Conservation (phyloP, 2,113 vertebrate genomes). For the Urocynchramus pylzowi region DNA sequence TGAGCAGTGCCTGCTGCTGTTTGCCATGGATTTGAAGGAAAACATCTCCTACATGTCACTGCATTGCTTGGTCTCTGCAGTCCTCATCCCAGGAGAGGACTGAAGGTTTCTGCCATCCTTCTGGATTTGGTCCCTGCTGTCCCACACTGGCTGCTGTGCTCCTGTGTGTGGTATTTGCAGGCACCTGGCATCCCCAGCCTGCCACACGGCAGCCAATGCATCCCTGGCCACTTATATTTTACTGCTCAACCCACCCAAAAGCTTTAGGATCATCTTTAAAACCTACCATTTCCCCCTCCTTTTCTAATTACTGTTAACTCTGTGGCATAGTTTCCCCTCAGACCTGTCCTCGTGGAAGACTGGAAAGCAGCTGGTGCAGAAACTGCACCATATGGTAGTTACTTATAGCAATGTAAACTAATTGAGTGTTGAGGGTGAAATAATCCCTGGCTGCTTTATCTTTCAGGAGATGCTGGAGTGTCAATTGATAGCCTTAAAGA, state of each 20-base stretch:
- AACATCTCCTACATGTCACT: neutral
- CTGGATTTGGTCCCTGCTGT: neutral
- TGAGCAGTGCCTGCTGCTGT: neutral
- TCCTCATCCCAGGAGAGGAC: neutral
- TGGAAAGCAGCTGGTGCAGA: constrained; percentile 33
- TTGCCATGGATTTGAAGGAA: neutral
- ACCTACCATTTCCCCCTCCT: neutral
- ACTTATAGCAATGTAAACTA: constrained; percentile 49
- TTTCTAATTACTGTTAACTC: neutral
- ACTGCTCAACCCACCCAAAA: neutral
- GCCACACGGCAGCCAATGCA: neutral
- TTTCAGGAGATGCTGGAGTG: neutral
- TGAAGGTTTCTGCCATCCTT: neutral
- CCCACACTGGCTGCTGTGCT: neutral
- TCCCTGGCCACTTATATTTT: neutral
- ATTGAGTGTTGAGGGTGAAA: constrained; percentile 16
- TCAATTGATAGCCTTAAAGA: neutral
- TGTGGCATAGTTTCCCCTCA: neutral
- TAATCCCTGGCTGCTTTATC: neutral
- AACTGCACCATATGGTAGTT: constrained; percentile 21
- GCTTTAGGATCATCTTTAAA: neutral
- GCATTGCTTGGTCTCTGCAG: accelerated
- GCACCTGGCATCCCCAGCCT: neutral
- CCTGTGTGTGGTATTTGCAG: neutral
- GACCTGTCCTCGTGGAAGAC: neutral